phyloP scores from a whole-genome alignment of 64 coral and sea anemone genomes.

The Orbicella faveolata region DNA sequence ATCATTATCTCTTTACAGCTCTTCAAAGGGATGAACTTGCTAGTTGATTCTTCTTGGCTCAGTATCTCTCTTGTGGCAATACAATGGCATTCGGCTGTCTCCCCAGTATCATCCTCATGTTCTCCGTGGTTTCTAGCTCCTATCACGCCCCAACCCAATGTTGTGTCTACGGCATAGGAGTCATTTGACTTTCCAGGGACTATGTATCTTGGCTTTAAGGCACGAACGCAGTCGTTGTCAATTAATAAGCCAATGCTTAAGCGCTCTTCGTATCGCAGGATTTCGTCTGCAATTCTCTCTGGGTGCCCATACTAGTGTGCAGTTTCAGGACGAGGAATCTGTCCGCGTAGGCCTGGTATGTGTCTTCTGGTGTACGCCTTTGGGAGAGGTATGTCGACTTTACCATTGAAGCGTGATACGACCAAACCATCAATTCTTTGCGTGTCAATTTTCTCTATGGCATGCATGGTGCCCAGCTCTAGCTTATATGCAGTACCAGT shows the following conservation, averaged over 20 bases:
- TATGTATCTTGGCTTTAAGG: slow-evolving; percentile 59
- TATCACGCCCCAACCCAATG: slow-evolving; percentile 45
- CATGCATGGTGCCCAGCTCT: slow-evolving; percentile 78
- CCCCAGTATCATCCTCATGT: not conserved
- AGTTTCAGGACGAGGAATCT: slow-evolving; percentile 51
- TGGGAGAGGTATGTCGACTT: not conserved
- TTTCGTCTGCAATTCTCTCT: slow-evolving; percentile 15
- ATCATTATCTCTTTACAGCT: no score
- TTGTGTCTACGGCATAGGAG: slow-evolving; percentile 36
- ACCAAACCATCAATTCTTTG: slow-evolving; percentile 56
- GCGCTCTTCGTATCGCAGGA: not conserved
- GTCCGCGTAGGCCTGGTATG: slow-evolving; percentile 13
- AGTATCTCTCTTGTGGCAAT: not conserved
- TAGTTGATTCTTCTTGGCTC: not conserved
- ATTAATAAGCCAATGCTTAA: slow-evolving; percentile 48
- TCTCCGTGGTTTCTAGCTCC: not conserved
- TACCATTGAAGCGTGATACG: slow-evolving; percentile 18
- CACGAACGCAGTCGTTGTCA: slow-evolving; percentile 61
- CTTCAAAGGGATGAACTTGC: not conserved
- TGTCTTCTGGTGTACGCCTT: slow-evolving; percentile 46
- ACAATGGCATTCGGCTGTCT: not conserved
- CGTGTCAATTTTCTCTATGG: slow-evolving; percentile 54
- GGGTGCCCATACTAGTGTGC: slow-evolving; percentile 38
- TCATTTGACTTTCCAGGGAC: slow-evolving; percentile 17
- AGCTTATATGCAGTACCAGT: slow-evolving; percentile 48